These are phyloP conservation scores for Caloenas nicobarica DNA, from an alignment of 2,113 vertebrate genomes.

Conservation along the genomic window DNA sequence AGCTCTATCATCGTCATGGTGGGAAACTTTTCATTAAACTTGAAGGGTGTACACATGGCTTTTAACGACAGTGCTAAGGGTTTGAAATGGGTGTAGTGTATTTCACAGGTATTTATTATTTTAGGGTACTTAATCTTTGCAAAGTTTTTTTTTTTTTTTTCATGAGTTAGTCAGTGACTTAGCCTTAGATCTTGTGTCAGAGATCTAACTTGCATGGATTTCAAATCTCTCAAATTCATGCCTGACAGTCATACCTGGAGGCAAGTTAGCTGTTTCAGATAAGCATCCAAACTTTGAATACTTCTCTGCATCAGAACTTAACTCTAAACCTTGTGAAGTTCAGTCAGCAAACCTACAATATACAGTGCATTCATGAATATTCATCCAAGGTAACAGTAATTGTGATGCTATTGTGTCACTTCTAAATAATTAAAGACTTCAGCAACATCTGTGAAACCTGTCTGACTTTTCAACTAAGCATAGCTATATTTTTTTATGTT, in stretches of 20 bases:
- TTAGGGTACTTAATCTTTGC: neutral
- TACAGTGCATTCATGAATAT: conserved; percentile 48
- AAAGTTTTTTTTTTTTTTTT: neutral
- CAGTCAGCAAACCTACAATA: neutral
- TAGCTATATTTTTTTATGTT: conserved; percentile 42
- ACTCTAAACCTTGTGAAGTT: neutral
- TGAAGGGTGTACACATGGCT: neutral
- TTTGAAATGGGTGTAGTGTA: neutral
- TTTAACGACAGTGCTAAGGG: neutral
- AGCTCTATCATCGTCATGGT: neutral
- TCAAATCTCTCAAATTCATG: neutral
- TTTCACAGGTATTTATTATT: neutral
- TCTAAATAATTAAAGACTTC: conserved; percentile 37
- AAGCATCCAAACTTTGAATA: neutral
- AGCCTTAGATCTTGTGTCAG: neutral
- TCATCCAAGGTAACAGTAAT: conserved; percentile 24
- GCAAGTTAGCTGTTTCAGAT: neutral
- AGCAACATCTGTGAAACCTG: conserved; percentile 43
- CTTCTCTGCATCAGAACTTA: neutral
- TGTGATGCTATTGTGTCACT: conserved; percentile 30
- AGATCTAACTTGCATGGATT: neutral
- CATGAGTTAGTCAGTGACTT: neutral
- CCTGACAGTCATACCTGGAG: neutral
- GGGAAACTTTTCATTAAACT: neutral
- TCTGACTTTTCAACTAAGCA: conserved; percentile 43